These are phyloP conservation scores for Periphyllus acericola DNA, from an alignment of 2,888 invertebrate species.

Conservation along the genomic window DNA sequence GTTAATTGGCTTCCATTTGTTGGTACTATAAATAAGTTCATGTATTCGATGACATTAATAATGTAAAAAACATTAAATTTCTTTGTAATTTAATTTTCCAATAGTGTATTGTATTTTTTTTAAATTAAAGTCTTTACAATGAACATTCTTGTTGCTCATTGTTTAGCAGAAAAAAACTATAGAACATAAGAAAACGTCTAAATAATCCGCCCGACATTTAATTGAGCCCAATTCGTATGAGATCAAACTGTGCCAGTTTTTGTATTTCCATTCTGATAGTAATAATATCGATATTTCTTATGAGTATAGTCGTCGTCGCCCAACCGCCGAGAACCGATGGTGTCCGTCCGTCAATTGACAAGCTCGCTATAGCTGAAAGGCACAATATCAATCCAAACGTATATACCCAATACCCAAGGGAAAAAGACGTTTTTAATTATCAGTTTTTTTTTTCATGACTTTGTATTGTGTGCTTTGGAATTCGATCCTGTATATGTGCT, in stretches of 20 bases:
- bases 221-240: constrained; percentile 9
- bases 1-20: constrained; percentile 36
- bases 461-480: constrained; percentile 49
- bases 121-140: constrained; percentile 34
- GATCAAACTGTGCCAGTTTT: constrained; percentile 18
- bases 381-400: constrained; percentile 30
- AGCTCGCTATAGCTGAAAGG: not conserved
- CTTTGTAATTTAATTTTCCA: constrained; percentile 21
- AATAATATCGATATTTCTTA: not conserved
- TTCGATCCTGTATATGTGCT: constrained; percentile 15
- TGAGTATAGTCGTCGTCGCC: not conserved
- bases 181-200: constrained; percentile 1
- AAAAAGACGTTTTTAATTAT: constrained; percentile 51
- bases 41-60: not conserved
- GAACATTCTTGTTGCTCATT: constrained; percentile 13
- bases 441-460: constrained; percentile 23
- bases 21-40: constrained; percentile 15
- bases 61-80: constrained; percentile 2
- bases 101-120: constrained; percentile 3
- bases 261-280: not conserved
- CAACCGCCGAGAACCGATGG: not conserved
- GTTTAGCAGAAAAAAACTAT: not conserved
- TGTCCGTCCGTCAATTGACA: not conserved
- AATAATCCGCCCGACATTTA: constrained; percentile 12
- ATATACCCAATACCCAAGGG: constrained; percentile 20